Evolutionary conservation across 2,888 invertebrate species (phyloP).

Genomic region (Leptopilina syphax): DNA sequence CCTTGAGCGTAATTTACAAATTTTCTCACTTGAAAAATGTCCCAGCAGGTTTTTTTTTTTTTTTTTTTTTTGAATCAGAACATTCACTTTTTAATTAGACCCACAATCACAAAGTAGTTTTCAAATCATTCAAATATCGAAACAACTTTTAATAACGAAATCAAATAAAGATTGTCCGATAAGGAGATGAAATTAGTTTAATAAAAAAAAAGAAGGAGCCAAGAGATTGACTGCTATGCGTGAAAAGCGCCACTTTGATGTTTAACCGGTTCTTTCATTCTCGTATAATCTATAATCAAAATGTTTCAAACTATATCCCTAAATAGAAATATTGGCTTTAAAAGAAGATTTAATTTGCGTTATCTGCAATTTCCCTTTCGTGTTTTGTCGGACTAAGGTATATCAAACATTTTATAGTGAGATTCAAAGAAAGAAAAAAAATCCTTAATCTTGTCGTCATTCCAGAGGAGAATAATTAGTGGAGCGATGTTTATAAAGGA

Average conservation of each 20-base stretch:
- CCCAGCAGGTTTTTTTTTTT: background rate
- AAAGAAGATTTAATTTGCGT: conserved; percentile 28
- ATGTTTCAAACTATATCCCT: conserved; percentile 26
- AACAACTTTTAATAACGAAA: background rate
- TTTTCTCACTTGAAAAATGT: no score
- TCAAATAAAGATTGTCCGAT: background rate
- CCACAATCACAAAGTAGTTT: no score
- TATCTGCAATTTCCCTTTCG: conserved; percentile 18
- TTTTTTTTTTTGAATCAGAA: background rate
- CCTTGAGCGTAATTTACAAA: background rate
- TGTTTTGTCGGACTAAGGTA: conserved; percentile 3
- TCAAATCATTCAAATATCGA: no score
- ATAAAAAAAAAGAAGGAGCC: background rate
- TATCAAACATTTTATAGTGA: conserved; percentile 26
- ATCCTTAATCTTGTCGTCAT: conserved; percentile 31
- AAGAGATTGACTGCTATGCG: background rate
- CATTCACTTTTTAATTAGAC: no score
- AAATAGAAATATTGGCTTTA: conserved; percentile 27
- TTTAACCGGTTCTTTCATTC: conserved; percentile 24
- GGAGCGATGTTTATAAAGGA: background rate
- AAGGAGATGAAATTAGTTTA: conserved; percentile 4
- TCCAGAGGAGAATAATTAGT: conserved; percentile 9
- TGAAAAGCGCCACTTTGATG: conserved; percentile 11
- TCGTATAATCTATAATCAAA: conserved; percentile 16
- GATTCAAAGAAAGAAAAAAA: background rate